These are phyloP conservation scores for Gymnoscopelus microlampas DNA, from an alignment of 2,797 vertebrate genomes.

Conservation along the genomic window DNA sequence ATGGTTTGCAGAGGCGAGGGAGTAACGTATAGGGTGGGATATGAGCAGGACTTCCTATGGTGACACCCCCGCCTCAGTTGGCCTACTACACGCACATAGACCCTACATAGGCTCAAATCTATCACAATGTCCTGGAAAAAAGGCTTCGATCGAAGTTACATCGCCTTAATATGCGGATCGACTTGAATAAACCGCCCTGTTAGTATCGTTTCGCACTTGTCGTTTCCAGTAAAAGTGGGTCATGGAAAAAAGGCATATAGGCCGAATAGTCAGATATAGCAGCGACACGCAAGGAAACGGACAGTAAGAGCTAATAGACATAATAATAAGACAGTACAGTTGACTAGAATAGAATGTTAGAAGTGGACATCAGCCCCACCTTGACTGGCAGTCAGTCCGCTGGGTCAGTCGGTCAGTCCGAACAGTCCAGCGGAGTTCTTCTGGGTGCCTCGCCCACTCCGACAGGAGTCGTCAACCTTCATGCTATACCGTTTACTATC, in stretches of 20 bases:
- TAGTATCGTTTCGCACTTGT: constrained; percentile 31
- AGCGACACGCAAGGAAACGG: no score
- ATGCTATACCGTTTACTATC: constrained; percentile 41
- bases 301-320: constrained; percentile 5
- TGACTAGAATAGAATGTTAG: no score
- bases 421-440: constrained; percentile 50
- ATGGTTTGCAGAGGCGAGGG: background rate
- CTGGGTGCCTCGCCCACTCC: constrained; percentile 61
- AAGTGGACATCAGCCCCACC: constrained; percentile 61
- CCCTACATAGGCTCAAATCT: no score
- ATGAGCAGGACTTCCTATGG: no score
- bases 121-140: no score
- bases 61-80: no score
- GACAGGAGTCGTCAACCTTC: constrained; percentile 53
- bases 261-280: no score
- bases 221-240: constrained; percentile 67
- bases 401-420: constrained; percentile 41
- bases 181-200: constrained; percentile 31
- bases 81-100: no score
- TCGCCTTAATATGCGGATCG: background rate
- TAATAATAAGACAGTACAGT: no score
- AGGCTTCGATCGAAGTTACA: no score
- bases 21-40: background rate
- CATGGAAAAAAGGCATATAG: constrained; percentile 46
- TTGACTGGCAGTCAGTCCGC: constrained; percentile 64